Conservation (phyloP, 2,113 vertebrate species). For the Eretmochelys imbricata region DNA sequence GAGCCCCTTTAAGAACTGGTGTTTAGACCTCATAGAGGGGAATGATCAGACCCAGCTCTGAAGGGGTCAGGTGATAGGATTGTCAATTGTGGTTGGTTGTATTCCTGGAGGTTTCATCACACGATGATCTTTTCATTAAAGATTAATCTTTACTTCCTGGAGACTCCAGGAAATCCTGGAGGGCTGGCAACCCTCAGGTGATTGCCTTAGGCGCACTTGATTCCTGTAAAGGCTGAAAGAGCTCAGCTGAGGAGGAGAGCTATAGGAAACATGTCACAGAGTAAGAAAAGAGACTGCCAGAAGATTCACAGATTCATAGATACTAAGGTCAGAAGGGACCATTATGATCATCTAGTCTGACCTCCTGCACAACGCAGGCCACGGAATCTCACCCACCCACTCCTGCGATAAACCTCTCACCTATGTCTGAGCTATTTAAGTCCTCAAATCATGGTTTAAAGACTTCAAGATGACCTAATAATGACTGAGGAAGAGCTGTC, state of each 20-base stretch:
- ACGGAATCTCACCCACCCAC: too few species aligned
- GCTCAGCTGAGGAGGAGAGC: not conserved
- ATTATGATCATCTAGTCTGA: too few species aligned
- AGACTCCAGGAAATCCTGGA: not conserved
- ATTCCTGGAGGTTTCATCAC: not conserved
- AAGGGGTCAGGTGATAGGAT: not conserved
- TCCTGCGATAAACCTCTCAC: too few species aligned
- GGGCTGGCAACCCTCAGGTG: not conserved
- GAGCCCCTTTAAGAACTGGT: not conserved
- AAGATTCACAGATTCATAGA: too few species aligned
- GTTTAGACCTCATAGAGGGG: not conserved
- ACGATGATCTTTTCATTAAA: not conserved
- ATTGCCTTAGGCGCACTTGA: not conserved
- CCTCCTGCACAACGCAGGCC: too few species aligned
- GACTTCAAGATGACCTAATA: not conserved
- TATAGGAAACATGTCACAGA: not conserved
- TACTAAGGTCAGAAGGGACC: too few species aligned
- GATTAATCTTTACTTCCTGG: not conserved
- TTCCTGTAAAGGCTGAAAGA: not conserved
- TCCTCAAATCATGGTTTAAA: too few species aligned
- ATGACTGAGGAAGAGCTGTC: not conserved
- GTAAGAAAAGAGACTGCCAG: not conserved
- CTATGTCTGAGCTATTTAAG: too few species aligned
- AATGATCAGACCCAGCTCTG: not conserved
- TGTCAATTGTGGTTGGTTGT: not conserved